Evolutionary conservation across 2,113 vertebrate genomes (phyloP).

Genomic region (Centropus bengalensis): DNA sequence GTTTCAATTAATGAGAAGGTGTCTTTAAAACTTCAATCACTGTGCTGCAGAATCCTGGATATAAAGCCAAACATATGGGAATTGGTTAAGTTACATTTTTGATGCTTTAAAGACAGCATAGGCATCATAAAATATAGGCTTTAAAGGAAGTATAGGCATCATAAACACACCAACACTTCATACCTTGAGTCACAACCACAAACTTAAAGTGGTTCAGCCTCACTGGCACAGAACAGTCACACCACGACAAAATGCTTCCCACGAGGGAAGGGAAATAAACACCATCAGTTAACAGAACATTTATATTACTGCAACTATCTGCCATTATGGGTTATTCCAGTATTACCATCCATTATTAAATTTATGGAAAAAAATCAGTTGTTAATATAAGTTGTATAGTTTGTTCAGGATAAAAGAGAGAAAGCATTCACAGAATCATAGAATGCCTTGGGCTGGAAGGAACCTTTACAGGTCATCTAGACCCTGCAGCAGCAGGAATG

Average conservation of each 20-base stretch:
- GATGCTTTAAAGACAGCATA: not conserved
- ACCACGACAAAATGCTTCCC: not conserved
- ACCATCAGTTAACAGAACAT: not conserved
- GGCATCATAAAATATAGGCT: not conserved
- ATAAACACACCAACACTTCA: not conserved
- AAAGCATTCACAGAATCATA: not conserved
- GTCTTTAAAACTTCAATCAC: not conserved
- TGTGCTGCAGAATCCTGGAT: not conserved
- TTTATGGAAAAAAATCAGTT: not conserved
- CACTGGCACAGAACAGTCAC: not conserved
- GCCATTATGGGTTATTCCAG: not conserved
- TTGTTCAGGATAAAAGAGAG: not conserved
- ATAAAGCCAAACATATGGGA: not conserved
- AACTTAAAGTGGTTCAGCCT: not conserved
- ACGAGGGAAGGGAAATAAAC: not conserved
- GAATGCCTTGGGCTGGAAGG: too few species aligned
- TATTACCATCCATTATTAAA: not conserved
- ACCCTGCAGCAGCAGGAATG: too few species aligned
- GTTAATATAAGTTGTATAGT: not conserved
- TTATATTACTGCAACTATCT: not conserved
- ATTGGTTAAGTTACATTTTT: not conserved
- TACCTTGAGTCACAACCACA: not conserved
- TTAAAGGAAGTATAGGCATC: not conserved
- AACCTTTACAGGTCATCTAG: too few species aligned
- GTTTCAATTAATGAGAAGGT: not conserved